phyloP scores from a whole-genome alignment of 2,113 vertebrate species.

The Brachypodius melanocephalos region DNA sequence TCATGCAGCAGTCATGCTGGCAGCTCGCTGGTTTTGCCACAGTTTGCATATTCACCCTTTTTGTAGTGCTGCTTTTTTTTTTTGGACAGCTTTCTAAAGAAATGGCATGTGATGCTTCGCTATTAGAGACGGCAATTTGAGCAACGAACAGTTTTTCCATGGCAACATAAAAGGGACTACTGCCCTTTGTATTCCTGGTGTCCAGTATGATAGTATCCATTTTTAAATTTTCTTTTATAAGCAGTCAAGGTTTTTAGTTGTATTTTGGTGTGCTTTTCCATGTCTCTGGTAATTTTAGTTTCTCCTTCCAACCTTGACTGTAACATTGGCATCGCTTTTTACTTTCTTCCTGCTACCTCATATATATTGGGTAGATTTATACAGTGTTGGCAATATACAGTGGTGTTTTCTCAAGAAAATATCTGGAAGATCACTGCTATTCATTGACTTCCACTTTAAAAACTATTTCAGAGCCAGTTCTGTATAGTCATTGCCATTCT shows the following conservation, averaged over 20 bases:
- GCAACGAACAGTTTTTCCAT: background rate
- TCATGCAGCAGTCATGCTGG: background rate
- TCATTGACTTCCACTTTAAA: background rate
- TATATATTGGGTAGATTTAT: background rate
- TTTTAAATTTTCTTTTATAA: background rate
- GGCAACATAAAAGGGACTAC: background rate
- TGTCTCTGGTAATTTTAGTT: background rate
- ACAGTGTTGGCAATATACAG: background rate
- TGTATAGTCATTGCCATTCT: background rate
- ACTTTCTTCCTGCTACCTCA: background rate
- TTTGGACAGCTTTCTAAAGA: background rate
- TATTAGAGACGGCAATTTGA: background rate
- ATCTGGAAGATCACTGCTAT: background rate
- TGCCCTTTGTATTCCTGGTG: background rate
- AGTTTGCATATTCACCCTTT: background rate
- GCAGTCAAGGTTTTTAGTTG: background rate
- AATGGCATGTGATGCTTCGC: background rate
- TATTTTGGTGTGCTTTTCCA: background rate
- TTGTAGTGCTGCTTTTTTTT: background rate
- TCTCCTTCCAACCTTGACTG: background rate
- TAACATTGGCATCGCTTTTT: background rate
- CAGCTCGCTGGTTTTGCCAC: background rate
- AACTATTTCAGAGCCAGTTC: background rate
- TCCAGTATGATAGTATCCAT: fast-evolving
- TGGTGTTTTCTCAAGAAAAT: background rate